Evolutionary conservation across 2,113 vertebrate species (phyloP), one percentile per base, ranked within the genome.

Genomic region (Chaetodon auriga): DNA sequence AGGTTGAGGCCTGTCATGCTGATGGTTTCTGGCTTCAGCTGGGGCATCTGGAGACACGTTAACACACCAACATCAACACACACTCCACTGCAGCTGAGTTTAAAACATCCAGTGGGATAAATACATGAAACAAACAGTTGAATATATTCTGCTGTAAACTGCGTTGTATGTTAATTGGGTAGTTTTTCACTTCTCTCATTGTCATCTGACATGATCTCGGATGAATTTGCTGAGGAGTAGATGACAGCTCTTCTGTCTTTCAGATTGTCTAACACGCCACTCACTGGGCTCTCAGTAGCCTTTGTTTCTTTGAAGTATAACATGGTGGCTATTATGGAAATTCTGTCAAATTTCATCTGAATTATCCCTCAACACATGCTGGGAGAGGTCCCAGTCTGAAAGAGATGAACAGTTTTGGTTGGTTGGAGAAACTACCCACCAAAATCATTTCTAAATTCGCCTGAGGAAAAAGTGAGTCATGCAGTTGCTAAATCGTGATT

Each of bases 1-100:
- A 99, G 96, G 94, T 99, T 99, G 57, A 99, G 96, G 41, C 98
- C 98, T 4, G 98, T 99, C 98, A 99, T 99, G 78, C 98, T 99
- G 91, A 99, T 99, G 1, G 97, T 99, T 95, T 99, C 98, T 7
- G 98, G 98, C 91, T 99, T 99, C 66, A 99, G 91, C 90, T 99
- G 97, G 10, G 98, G 98, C 97, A 99, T 99, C 98, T 99, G 83
- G 14, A 81, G 0, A 77, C 53, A 77, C 68, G 18, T 30, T 8
- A 30, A 49, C n/a, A 65, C 62, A 82, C 45, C 9, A 23, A 62
- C 35, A 18, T 9, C 30, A 43, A 30, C 64, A 30, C 64, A 75
- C 6, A 18, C 68, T 66, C 6, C 38, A n/a, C 48, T 61, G 8
- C 43, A 36, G 57, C 49, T 68, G 30, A 46, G 71, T n/a, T 73